Conservation (phyloP, 2,113 vertebrate species). For the Pristiophorus japonicus region DNA sequence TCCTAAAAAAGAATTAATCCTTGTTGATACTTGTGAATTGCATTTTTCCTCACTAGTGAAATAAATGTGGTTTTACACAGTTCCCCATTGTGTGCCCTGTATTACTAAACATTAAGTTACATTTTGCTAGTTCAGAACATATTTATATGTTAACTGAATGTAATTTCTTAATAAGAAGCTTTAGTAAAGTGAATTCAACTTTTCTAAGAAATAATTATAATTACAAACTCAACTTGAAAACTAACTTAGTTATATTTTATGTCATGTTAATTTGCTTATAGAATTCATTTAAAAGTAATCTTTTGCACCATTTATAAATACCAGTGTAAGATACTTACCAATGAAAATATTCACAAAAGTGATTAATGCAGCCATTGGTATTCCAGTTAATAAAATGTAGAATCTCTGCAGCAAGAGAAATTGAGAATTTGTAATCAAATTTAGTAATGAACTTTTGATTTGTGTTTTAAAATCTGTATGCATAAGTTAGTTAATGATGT, state of each 20-base stretch:
- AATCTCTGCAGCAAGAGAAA: slow-evolving; percentile 60
- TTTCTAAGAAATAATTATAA: neutral
- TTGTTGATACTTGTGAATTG: neutral
- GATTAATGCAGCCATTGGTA: slow-evolving; percentile 66
- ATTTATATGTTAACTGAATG: neutral
- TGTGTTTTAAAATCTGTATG: neutral
- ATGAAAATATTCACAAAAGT: slow-evolving; percentile 76
- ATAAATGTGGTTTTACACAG: neutral
- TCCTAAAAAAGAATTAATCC: neutral
- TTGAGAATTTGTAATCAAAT: neutral
- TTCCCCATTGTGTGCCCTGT: neutral
- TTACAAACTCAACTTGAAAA: neutral
- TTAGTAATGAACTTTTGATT: neutral
- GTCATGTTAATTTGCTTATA: neutral
- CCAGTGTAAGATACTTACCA: slow-evolving; percentile 61
- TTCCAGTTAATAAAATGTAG: slow-evolving; percentile 72
- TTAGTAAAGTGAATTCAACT: neutral
- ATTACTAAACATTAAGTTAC: neutral
- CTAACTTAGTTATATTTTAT: neutral
- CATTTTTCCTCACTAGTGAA: neutral
- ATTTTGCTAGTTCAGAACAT: neutral
- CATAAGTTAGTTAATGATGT: neutral
- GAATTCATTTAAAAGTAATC: neutral
- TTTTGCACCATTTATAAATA: neutral
- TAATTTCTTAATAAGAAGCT: neutral